Conservation (phyloP, 2,113 vertebrate genomes). For the Syrmaticus mikado region DNA sequence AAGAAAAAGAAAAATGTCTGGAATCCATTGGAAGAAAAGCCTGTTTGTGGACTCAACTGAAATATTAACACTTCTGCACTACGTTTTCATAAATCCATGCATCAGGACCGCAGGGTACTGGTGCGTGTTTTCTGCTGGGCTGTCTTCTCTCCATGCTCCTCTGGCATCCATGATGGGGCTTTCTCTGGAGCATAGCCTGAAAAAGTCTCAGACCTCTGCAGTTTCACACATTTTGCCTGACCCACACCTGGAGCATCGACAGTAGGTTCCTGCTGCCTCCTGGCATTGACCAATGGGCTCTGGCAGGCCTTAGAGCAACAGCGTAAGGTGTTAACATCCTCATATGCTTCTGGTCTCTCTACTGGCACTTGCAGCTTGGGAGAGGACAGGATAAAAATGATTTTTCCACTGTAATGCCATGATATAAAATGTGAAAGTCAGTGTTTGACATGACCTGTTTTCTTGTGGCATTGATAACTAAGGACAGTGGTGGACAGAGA, state of each 20-base stretch:
- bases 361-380: neutral
- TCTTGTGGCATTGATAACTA: neutral
- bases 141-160: neutral
- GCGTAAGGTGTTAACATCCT: conserved; percentile 33
- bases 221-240: neutral
- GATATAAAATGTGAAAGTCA: neutral
- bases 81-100: neutral
- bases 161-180: neutral
- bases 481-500: neutral
- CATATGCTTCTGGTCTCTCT: conserved; percentile 36
- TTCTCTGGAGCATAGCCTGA: neutral
- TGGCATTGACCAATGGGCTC: conserved; percentile 2
- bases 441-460: neutral
- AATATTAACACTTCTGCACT: neutral
- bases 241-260: neutral
- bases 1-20: neutral
- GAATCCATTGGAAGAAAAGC: neutral
- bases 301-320: conserved; percentile 5
- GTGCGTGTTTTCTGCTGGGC: neutral
- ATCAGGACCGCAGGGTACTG: neutral
- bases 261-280: neutral
- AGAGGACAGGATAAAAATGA: neutral
- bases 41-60: neutral
- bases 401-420: neutral
- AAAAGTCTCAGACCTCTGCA: neutral